These are phyloP conservation scores for Edolisoma coerulescens DNA, from an alignment of 2,113 vertebrate species.

Conservation along the genomic window DNA sequence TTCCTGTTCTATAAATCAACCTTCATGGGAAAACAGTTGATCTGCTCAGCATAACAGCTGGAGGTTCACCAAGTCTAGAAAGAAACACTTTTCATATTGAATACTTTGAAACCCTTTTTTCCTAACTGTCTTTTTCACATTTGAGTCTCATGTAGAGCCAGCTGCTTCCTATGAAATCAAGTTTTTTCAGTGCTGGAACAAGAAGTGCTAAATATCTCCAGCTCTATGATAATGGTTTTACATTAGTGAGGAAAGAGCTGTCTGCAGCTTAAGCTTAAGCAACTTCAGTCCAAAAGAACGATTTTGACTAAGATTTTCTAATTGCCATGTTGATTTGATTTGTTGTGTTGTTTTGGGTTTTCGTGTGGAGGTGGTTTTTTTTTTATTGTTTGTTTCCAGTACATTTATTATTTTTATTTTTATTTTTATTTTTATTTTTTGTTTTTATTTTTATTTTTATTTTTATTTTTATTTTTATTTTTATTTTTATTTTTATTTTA, in stretches of 20 bases:
- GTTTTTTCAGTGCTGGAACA: background rate
- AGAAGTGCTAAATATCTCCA: background rate
- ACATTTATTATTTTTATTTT: too few relatives aligned
- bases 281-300: background rate
- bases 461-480: too few relatives aligned
- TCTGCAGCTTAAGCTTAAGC: background rate
- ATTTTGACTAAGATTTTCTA: background rate
- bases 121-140: background rate
- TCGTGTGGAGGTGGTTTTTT: rapidly evolving
- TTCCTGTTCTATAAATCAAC: background rate
- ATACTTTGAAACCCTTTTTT: background rate
- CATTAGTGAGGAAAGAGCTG: background rate
- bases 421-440: background rate
- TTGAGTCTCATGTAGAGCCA: background rate
- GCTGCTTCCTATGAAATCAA: background rate
- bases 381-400: background rate
- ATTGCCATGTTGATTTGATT: background rate
- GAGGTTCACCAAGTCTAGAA: background rate
- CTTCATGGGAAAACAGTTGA: background rate
- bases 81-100: background rate
- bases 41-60: background rate
- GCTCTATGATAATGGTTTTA: background rate
- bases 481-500: background rate
- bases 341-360: background rate
- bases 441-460: background rate